A percentile compares a stretch with the other conserved stretches of the same genome.
phyloP scores from a whole-genome alignment of 2,113 vertebrate species.

The Paramisgurnus dabryanus region DNA sequence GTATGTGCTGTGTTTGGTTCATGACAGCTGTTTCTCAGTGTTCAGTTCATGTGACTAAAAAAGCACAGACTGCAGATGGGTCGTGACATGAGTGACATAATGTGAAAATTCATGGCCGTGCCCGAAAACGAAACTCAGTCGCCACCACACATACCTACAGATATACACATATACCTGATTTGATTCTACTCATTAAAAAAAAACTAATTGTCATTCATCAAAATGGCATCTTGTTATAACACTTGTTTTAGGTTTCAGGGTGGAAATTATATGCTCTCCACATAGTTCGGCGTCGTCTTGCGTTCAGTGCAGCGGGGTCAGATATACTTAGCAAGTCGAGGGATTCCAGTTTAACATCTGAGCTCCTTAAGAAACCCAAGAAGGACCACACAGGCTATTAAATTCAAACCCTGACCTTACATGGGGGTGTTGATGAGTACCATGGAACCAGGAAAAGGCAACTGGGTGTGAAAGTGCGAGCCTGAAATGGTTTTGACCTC shows the following conservation, averaged over 20 bases:
- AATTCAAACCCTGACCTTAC: slow-evolving; percentile 59
- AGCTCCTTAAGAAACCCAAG: slow-evolving; percentile 69
- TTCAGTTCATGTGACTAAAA: slow-evolving; percentile 25
- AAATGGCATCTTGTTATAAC: slow-evolving; percentile 14
- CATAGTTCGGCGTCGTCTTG: slow-evolving; percentile 66
- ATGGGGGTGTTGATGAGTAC: slow-evolving; percentile 61
- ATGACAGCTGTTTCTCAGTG: slow-evolving; percentile 42
- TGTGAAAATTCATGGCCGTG: slow-evolving; percentile 3
- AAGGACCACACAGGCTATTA: slow-evolving; percentile 53
- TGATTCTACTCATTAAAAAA: neutral
- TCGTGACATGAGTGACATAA: slow-evolving; percentile 45
- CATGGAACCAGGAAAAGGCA: slow-evolving; percentile 9
- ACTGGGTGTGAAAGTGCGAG: slow-evolving; percentile 7
- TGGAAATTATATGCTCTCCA: slow-evolving; percentile 57
- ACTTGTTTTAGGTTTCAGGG: slow-evolving; percentile 36
- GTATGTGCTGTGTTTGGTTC: slow-evolving; percentile 7
- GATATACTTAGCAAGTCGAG: slow-evolving; percentile 70
- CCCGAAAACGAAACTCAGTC: neutral
- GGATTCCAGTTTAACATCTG: slow-evolving; percentile 48
- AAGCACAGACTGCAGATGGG: slow-evolving; percentile 24
- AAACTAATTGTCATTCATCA: neutral
- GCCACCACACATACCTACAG: too few species aligned
- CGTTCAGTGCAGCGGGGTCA: slow-evolving; percentile 54
- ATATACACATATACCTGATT: neutral
- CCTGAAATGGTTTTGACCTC: slow-evolving; percentile 26